Evolutionary conservation across 2,888 invertebrate species (phyloP).

Genomic region (Sminthurinus aureus): DNA sequence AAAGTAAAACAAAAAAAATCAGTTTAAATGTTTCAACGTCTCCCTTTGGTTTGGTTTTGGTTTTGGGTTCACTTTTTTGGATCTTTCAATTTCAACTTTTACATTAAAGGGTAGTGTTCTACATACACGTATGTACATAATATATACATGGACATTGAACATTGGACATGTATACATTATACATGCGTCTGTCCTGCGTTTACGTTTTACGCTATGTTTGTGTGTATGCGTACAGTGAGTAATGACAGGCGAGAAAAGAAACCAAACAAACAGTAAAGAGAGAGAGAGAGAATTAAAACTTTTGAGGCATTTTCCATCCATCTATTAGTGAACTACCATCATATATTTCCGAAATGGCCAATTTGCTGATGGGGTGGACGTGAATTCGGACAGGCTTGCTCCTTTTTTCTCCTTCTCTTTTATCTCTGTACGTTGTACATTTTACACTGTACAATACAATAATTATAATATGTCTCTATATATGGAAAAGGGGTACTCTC

Average conservation of each 20-base stretch:
- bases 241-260: neutral
- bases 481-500: neutral
- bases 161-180: too few species aligned
- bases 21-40: too few species aligned
- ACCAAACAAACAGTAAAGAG: neutral
- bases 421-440: neutral
- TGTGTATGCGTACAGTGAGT: neutral
- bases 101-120: too few species aligned
- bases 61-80: too few species aligned
- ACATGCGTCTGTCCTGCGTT: too few species aligned
- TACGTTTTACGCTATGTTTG: neutral
- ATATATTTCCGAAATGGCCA: constrained; percentile 26
- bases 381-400: neutral
- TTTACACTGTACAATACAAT: neutral
- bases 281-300: constrained; percentile 5
- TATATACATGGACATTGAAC: too few species aligned
- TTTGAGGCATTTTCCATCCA: neutral
- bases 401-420: neutral
- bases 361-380: constrained; percentile 34
- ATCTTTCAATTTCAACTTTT: too few species aligned
- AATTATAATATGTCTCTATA: neutral
- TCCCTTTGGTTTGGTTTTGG: too few species aligned
- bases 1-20: too few species aligned
- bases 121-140: too few species aligned
- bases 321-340: constrained; percentile 4